Percentiles rank a stretch among this genome's conserved stretches.
These are phyloP conservation scores for Phymorhynchus buccinoides DNA, from an alignment of 1,140 invertebrate genomes.

Conservation along the genomic window DNA sequence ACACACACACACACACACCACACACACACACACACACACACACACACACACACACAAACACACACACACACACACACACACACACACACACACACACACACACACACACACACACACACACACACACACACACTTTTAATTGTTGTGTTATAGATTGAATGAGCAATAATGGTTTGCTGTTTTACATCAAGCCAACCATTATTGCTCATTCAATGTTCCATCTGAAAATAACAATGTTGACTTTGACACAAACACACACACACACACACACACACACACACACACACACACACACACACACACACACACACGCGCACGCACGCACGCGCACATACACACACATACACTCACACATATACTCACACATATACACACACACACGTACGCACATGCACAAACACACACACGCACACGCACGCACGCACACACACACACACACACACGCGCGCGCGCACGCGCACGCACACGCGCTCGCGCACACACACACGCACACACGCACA, in stretches of 20 bases:
- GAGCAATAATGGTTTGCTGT: too few relatives aligned
- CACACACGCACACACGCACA: background rate
- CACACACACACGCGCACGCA: background rate
- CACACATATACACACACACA: constrained; percentile 7
- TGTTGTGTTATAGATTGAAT: too few relatives aligned
- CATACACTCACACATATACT: background rate
- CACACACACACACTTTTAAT: too few relatives aligned
- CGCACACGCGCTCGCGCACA: background rate
- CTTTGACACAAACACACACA: too few relatives aligned
- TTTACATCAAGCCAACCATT: too few relatives aligned
- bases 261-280: too few relatives aligned
- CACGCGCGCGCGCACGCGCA: background rate
- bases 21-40: background rate
- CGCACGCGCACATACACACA: constrained; percentile 11
- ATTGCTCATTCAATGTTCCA: too few relatives aligned
- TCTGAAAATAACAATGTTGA: too few relatives aligned
- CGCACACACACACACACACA: background rate
- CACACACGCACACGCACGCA: background rate
- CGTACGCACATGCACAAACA: background rate
- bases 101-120: too few relatives aligned
- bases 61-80: background rate
- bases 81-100: too few relatives aligned
- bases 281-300: background rate
- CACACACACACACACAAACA: background rate
- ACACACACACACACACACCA: background rate